phyloP scores from a whole-genome alignment of 2,888 invertebrate genomes.

The Watsonalla binaria region DNA sequence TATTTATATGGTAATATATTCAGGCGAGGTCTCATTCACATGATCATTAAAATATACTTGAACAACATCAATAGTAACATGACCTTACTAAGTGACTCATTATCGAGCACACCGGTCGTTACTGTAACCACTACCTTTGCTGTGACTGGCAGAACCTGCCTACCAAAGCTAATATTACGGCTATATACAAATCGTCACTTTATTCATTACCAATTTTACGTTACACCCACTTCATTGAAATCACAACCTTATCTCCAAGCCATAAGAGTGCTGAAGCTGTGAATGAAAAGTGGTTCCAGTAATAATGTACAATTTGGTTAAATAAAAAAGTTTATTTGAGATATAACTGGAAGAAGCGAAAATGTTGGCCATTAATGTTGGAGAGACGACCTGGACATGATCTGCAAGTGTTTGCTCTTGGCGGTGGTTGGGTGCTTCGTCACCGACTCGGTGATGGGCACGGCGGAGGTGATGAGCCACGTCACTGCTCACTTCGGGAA shows the following conservation, averaged over 20 bases:
- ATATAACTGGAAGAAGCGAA: slow-evolving; percentile 26
- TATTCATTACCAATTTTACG: background rate
- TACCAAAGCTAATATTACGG: slow-evolving; percentile 19
- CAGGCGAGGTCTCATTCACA: no score
- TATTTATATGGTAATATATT: no score
- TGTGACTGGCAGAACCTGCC: slow-evolving; percentile 24
- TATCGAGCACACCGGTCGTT: slow-evolving; percentile 15
- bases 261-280: slow-evolving; percentile 6
- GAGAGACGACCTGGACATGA: slow-evolving; percentile 10
- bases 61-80: slow-evolving; percentile 6
- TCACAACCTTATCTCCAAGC: slow-evolving; percentile 5
- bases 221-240: background rate
- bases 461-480: slow-evolving; percentile 70
- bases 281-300: slow-evolving; percentile 6
- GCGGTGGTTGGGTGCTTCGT: slow-evolving; percentile 16
- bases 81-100: slow-evolving; percentile 13
- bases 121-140: slow-evolving; percentile 15
- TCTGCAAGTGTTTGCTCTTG: slow-evolving; percentile 22
- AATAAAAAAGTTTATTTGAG: slow-evolving; percentile 23
- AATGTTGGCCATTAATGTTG: background rate
- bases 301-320: slow-evolving; percentile 15
- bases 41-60: no score
- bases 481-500: slow-evolving; percentile 70
- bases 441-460: slow-evolving; percentile 30
- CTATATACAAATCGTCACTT: slow-evolving; percentile 22